phyloP scores from a whole-genome alignment of 2,113 vertebrate genomes.

The Clinocottus analis region DNA sequence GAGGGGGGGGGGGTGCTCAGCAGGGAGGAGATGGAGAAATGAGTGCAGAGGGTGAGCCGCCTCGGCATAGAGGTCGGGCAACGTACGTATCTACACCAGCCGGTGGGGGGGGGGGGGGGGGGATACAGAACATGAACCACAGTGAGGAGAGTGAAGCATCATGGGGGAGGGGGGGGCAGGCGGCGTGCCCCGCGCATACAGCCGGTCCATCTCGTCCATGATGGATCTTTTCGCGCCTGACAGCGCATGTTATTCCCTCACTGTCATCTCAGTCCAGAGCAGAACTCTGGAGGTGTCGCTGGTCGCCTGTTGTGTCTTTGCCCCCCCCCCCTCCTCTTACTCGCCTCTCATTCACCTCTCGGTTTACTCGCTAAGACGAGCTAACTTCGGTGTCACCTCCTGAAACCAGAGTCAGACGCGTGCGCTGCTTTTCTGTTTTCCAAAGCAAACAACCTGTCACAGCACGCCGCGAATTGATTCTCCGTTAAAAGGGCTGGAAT shows the following conservation, averaged over 20 bases:
- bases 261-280: conserved; percentile 66
- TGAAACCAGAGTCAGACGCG: conserved; percentile 37
- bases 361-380: conserved; percentile 40
- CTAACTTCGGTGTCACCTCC: conserved; percentile 43
- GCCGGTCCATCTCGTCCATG: conserved; percentile 49
- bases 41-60: conserved; percentile 66
- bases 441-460: conserved; percentile 69
- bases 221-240: conserved; percentile 73
- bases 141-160: conserved; percentile 24
- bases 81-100: conserved; percentile 22
- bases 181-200: conserved; percentile 17
- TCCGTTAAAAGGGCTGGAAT: conserved; percentile 73
- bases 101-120: conserved; percentile 3
- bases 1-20: conserved; percentile 40
- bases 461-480: conserved; percentile 73
- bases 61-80: conserved; percentile 51
- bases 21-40: conserved; percentile 53
- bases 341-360: conserved; percentile 42
- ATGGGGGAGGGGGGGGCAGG: no score
- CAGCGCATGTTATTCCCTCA: conserved; percentile 71
- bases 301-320: conserved; percentile 50
- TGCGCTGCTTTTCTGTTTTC: conserved; percentile 56
- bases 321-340: no score
- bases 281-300: conserved; percentile 60
- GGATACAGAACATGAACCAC: conserved; percentile 35